These are phyloP conservation scores for Pyrrhosoma nymphula DNA, from an alignment of 2,888 invertebrate species.

Conservation along the genomic window DNA sequence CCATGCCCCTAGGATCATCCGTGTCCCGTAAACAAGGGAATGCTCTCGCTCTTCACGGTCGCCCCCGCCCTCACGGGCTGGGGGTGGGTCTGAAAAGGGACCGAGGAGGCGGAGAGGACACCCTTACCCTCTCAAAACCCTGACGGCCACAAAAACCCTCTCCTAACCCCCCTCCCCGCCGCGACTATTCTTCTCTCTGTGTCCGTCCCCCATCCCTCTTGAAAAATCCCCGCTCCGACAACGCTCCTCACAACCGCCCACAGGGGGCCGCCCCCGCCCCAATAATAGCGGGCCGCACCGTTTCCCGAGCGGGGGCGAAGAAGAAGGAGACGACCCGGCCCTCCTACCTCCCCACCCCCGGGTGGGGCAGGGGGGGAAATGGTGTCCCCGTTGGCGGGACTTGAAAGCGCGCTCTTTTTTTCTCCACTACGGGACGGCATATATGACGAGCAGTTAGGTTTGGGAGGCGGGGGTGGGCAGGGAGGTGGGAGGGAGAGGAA, in stretches of 20 bases:
- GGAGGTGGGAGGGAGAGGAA: no score
- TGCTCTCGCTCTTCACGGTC: not conserved
- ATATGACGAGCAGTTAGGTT: no score
- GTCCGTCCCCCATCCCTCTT: not conserved
- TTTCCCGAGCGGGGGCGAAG: not conserved
- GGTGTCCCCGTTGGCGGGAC: no score
- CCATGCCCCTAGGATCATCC: not conserved
- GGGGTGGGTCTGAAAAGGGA: not conserved
- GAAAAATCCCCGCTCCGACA: no score
- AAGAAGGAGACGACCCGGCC: not conserved
- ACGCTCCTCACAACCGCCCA: no score
- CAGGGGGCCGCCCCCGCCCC: not conserved
- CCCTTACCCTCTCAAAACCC: not conserved
- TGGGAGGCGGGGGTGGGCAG: no score
- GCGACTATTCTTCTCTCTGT: not conserved
- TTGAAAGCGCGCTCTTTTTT: no score
- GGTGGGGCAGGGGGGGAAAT: no score
- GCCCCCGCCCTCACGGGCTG: not conserved
- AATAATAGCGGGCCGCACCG: not conserved
- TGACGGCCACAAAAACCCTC: not conserved
- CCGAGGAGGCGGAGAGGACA: not conserved
- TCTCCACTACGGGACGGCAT: no score
- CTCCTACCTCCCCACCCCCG: no score
- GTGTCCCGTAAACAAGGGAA: not conserved
- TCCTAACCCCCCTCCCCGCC: not conserved